A percentile compares a stretch with the other conserved stretches of the same genome.
phyloP scores from a whole-genome alignment of 1,140 invertebrate genomes.

The Zaprionus inermis region DNA sequence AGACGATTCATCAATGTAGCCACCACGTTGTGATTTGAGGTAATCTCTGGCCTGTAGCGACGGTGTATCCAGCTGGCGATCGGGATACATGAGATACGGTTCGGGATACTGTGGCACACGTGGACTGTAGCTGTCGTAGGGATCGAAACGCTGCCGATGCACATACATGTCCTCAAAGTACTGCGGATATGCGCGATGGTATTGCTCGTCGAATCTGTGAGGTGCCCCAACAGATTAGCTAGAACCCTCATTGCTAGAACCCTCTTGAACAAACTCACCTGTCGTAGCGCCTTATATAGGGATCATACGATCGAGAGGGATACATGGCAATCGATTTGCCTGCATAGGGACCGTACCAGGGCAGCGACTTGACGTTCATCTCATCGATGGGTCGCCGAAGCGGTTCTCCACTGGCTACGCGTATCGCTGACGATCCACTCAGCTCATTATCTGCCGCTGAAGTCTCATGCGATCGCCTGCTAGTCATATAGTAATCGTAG shows the following conservation, averaged over 20 bases:
- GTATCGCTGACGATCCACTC: slow-evolving; percentile 26
- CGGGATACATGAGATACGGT: slow-evolving; percentile 78
- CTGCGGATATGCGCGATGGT: slow-evolving; percentile 74
- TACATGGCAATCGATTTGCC: slow-evolving; percentile 58
- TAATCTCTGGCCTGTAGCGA: slow-evolving; percentile 54
- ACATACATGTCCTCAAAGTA: slow-evolving; percentile 80
- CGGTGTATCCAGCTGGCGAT: slow-evolving; percentile 75
- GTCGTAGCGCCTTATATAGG: slow-evolving; percentile 78
- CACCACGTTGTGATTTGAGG: slow-evolving; percentile 54
- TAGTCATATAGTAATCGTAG: slow-evolving; percentile 54
- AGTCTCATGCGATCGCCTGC: slow-evolving; percentile 17
- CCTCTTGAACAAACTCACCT: slow-evolving; percentile 47
- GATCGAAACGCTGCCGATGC: slow-evolving; percentile 73
- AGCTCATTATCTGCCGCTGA: slow-evolving; percentile 35
- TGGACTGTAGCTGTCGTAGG: slow-evolving; percentile 81
- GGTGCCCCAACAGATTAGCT: background rate
- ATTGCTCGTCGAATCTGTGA: slow-evolving; percentile 74
- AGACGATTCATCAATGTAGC: slow-evolving; percentile 57
- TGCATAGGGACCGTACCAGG: slow-evolving; percentile 54
- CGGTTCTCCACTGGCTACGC: slow-evolving; percentile 33
- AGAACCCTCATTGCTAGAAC: too few species aligned
- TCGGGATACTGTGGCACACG: slow-evolving; percentile 76
- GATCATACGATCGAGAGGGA: slow-evolving; percentile 80
- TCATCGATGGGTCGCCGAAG: slow-evolving; percentile 32
- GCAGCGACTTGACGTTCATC: slow-evolving; percentile 27